A percentile compares a stretch with the other conserved stretches of the same genome.
These are phyloP conservation scores for Coryphaenoides rupestris DNA, from an alignment of 2,113 vertebrate species.

Conservation along the genomic window DNA sequence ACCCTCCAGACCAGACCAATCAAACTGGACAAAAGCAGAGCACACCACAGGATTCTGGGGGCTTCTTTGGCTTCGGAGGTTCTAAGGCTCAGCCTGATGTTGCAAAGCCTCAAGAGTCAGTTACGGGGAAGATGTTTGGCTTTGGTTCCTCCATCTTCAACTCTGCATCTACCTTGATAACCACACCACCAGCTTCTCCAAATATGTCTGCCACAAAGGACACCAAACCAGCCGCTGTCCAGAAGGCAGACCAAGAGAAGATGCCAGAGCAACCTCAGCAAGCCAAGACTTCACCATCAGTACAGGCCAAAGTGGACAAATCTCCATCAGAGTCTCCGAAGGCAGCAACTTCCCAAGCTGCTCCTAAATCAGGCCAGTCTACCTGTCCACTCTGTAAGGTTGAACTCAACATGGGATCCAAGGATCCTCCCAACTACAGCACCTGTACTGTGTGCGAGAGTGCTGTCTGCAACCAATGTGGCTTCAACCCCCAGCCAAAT, in stretches of 20 bases:
- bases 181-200: constrained; percentile 54
- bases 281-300: constrained; percentile 49
- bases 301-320: constrained; percentile 38
- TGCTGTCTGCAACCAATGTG: constrained; percentile 88
- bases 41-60: too few relatives aligned
- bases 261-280: constrained; percentile 57
- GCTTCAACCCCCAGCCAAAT: constrained; percentile 88
- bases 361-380: constrained; percentile 36
- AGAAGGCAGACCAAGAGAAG: constrained; percentile 46
- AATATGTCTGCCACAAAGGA: constrained; percentile 38
- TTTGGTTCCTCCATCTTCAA: constrained; percentile 66
- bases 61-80: constrained; percentile 73
- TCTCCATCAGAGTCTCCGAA: constrained; percentile 39
- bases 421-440: constrained; percentile 83
- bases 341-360: constrained; percentile 8
- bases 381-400: constrained; percentile 88
- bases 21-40: too few relatives aligned
- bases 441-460: constrained; percentile 89
- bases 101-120: constrained; percentile 57
- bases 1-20: too few relatives aligned
- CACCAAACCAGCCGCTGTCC: constrained; percentile 34
- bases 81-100: constrained; percentile 61
- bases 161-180: constrained; percentile 69
- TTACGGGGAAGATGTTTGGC: constrained; percentile 73
- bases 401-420: constrained; percentile 76